Base-by-base conservation (phyloP, 2,113 vertebrate genomes). In the Malurus melanocephalus region DNA sequence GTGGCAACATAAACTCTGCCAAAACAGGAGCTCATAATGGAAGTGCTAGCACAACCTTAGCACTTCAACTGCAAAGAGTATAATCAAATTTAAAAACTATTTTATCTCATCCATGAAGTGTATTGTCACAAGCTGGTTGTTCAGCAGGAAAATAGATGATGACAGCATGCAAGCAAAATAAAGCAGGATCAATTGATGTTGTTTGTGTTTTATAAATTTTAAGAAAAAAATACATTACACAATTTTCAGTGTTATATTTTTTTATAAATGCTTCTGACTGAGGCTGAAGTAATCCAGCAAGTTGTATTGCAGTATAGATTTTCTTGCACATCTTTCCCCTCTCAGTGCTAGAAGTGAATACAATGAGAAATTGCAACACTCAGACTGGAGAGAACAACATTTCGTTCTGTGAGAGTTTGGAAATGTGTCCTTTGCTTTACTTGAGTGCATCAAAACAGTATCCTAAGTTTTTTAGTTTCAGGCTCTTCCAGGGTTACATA, bases 61-160 rank as follows among this genome's bases (percentile, higher is more conserved):
- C 86, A 89, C 74, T 82, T 96, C 59, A 88, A 87, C 85, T 94
- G 90, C 75, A 80, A 93, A 96, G 78, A 85, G 48, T 95, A 77
- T 93, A 93, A 96, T 89, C 80, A 95, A 95, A 96, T 94, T 95
- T 96, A 62, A 94, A 92, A 96, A 94, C 80, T 93, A 95, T 89
- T 79, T 78, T 83, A 57, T 88, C 86, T 95, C 67, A 88, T 92
- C 85, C 33, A 9, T 93, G 94, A 94, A 92, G 84, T 88, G 72
- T 87, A 95, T 80, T 51, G 30, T 84, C 93, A 94, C 79, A 93
- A 90, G 67, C 77, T 94, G 81, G 86, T 84, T 91, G 68, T 89
- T 93, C 9, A 40, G 77, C 30, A 75, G 38, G 42, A 93, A 94
- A 89, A 83, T 59, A 92, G 80, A 93, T 76, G 59, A 95, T 87